A percentile compares a stretch with the other conserved stretches of the same genome.
Conservation (phyloP, 53 echinoderm and acorn worm species). For the Henricia sp. region DNA sequence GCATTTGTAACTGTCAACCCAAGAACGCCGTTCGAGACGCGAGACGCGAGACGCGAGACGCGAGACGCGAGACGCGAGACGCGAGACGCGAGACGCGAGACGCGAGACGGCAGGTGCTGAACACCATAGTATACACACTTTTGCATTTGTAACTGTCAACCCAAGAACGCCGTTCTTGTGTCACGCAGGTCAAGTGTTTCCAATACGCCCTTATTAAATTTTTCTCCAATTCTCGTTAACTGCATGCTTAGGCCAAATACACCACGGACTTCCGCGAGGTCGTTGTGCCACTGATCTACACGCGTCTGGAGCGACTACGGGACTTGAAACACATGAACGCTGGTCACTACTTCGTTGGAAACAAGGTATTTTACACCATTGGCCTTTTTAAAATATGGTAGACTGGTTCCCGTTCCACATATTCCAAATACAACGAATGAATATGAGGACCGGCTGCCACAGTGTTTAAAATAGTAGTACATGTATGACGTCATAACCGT, state of each 20-base stretch:
- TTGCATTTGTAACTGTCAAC: too few relatives aligned
- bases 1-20: too few relatives aligned
- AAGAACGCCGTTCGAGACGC: too few relatives aligned
- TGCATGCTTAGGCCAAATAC: not conserved
- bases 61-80: not conserved
- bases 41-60: not conserved
- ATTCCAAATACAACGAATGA: too few relatives aligned
- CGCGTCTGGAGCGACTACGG: not conserved
- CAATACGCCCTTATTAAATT: not conserved
- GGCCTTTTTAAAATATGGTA: too few relatives aligned
- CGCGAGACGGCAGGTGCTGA: too few relatives aligned
- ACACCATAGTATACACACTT: too few relatives aligned
- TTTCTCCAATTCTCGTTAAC: not conserved
- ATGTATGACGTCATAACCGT: too few relatives aligned
- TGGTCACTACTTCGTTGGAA: not conserved
- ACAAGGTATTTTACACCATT: too few relatives aligned
- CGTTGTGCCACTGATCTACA: not conserved
- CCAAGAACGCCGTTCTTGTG: not conserved
- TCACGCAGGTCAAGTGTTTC: not conserved
- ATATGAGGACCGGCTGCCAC: too few relatives aligned
- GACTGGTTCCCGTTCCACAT: too few relatives aligned
- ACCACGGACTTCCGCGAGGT: conserved; percentile 2
- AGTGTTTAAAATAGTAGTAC: too few relatives aligned
- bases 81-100: not conserved
- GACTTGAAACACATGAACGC: not conserved